These are phyloP conservation scores for Manis pentadactyla DNA, from an alignment of 2,797 vertebrate species.

Conservation along the genomic window DNA sequence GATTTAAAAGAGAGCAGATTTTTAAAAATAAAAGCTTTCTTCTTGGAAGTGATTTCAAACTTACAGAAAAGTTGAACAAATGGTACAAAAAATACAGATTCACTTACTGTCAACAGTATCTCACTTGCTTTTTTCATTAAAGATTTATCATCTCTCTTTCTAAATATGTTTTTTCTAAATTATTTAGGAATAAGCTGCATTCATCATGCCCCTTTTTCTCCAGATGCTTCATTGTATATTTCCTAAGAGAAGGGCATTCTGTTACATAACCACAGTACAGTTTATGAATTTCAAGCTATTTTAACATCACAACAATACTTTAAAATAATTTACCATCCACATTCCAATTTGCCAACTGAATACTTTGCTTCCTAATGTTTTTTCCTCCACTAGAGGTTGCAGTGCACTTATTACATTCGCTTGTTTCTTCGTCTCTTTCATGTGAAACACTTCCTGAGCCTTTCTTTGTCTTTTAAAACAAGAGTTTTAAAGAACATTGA, in stretches of 20 bases:
- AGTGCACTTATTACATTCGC: slow-evolving; percentile 1
- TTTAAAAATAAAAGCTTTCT: slow-evolving; percentile 1
- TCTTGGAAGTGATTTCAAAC: slow-evolving; percentile 52
- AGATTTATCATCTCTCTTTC: neutral
- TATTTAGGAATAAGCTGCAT: neutral
- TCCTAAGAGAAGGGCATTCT: neutral
- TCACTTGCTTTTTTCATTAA: slow-evolving; percentile 17
- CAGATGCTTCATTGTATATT: neutral
- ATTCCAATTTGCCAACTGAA: neutral
- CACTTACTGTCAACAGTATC: neutral
- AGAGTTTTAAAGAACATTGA: slow-evolving; percentile 32
- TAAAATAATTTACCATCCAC: neutral
- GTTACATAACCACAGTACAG: neutral
- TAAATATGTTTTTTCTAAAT: neutral
- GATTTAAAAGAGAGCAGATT: neutral
- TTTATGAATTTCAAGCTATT: neutral
- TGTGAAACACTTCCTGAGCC: neutral
- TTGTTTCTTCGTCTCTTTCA: slow-evolving; percentile 18
- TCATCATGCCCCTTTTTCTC: neutral
- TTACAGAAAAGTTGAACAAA: slow-evolving; percentile 44
- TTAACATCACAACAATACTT: neutral
- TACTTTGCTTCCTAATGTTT: neutral
- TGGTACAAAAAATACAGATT: neutral
- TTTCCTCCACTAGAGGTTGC: slow-evolving; percentile 76
- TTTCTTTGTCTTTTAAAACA: neutral